phyloP scores from a whole-genome alignment of 2,797 vertebrate genomes.

The Oophaga sylvatica region DNA sequence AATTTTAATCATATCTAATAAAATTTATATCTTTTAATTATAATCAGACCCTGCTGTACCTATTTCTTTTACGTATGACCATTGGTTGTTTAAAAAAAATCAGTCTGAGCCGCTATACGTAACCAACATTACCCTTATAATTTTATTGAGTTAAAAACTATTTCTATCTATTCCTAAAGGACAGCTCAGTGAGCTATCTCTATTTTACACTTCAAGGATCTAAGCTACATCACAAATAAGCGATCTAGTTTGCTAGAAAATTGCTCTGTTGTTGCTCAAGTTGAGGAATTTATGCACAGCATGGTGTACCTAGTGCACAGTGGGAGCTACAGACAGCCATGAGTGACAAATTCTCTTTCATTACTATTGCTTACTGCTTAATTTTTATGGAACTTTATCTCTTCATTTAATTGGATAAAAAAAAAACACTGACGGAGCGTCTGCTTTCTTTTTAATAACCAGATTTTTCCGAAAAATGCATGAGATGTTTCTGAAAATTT shows the following conservation, averaged over 20 bases:
- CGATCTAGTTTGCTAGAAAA: conserved; percentile 27
- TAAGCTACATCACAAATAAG: background rate
- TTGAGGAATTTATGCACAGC: conserved; percentile 24
- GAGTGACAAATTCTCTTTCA: conserved; percentile 4
- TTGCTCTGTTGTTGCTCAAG: conserved; percentile 5
- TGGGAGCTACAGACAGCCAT: background rate
- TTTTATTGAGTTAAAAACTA: background rate
- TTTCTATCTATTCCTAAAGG: background rate
- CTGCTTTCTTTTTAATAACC: conserved; percentile 12
- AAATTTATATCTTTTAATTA: too few species aligned
- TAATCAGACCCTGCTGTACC: too few species aligned
- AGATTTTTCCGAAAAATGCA: background rate
- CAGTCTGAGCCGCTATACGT: background rate
- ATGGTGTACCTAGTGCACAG: conserved; percentile 6
- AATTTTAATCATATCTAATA: too few species aligned
- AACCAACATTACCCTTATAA: background rate
- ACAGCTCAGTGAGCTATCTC: background rate
- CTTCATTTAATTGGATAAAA: conserved; percentile 5
- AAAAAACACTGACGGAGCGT: background rate
- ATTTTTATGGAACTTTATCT: conserved; percentile 28
- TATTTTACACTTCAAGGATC: conserved; percentile 16
- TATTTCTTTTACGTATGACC: too few species aligned
- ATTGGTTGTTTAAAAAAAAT: too few species aligned
- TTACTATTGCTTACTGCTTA: conserved; percentile 10
- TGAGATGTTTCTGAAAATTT: background rate